Conservation (phyloP, 1,140 invertebrate genomes). For the Sarcophaga bullata region DNA sequence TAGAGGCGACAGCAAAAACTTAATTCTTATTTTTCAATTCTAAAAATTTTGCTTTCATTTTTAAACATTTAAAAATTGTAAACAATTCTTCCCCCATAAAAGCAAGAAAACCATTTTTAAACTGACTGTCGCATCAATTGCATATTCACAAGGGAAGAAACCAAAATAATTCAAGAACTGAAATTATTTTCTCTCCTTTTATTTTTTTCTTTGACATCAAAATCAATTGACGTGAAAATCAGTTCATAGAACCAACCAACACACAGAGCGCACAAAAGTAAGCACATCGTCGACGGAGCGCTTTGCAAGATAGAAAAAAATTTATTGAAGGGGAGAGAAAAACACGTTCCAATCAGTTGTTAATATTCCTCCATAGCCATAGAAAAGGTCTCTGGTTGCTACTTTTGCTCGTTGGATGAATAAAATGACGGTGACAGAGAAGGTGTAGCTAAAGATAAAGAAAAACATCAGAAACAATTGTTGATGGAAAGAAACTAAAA, state of each 20-base stretch:
- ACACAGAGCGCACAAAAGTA: not conserved
- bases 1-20: constrained; percentile 19
- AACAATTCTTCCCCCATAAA: not conserved
- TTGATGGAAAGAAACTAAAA: too few relatives aligned
- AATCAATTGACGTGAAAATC: constrained; percentile 19
- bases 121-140: not conserved
- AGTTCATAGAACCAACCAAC: not conserved
- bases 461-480: not conserved
- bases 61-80: constrained; percentile 15
- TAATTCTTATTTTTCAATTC: constrained; percentile 17
- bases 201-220: constrained; percentile 2
- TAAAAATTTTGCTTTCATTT: not conserved
- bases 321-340: constrained; percentile 19
- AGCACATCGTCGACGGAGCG: not conserved
- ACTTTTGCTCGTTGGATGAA: not conserved
- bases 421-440: not conserved
- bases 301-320: not conserved
- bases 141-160: not conserved
- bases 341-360: constrained; percentile 1
- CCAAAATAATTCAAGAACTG: not conserved
- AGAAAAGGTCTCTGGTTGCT: not conserved
- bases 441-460: constrained; percentile 35
- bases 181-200: not conserved
- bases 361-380: constrained; percentile 16
- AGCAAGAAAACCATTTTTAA: not conserved